A percentile compares a stretch with the other conserved stretches of the same genome.
phyloP scores from a whole-genome alignment of 2,797 vertebrate species.

The Gobio occitaniae region DNA sequence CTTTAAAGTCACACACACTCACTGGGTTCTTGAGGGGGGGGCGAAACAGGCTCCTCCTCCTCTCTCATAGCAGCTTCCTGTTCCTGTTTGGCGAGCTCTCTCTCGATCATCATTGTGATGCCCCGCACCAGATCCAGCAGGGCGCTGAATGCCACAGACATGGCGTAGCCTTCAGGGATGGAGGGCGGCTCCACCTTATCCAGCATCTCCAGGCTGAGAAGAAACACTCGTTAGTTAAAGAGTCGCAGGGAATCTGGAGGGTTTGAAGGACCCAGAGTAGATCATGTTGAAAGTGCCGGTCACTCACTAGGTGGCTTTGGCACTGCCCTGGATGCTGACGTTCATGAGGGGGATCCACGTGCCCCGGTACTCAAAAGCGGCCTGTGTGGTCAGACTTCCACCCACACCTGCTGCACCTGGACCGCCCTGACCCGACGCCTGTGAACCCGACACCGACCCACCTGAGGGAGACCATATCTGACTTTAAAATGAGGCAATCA shows the following conservation, averaged over 20 bases:
- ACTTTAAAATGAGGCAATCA: neutral
- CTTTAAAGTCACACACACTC: conserved; percentile 49
- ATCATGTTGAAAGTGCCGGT: neutral
- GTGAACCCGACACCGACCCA: conserved; percentile 77
- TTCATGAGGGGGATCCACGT: conserved; percentile 97
- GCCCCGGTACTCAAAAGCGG: conserved; percentile 97
- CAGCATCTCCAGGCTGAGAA: conserved; percentile 92
- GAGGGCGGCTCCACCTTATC: conserved; percentile 98
- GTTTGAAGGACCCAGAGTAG: neutral
- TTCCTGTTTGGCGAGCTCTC: conserved; percentile 82
- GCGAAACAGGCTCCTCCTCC: conserved; percentile 57
- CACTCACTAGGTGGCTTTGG: conserved; percentile 97
- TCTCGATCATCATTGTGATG: conserved; percentile 96
- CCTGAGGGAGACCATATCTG: conserved; percentile 63
- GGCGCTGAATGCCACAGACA: conserved; percentile 99
- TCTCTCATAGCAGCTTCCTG: conserved; percentile 65
- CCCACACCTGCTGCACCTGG: conserved; percentile 82
- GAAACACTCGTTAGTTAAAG: conserved; percentile 41
- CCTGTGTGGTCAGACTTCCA: conserved; percentile 86
- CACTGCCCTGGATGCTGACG: conserved; percentile 93
- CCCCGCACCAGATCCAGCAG: conserved; percentile 96
- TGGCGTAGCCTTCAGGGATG: conserved; percentile 97
- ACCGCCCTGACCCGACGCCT: conserved; percentile 81
- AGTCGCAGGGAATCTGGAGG: too few relatives aligned
- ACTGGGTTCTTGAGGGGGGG: conserved; percentile 84